Conservation (phyloP, 2,113 vertebrate genomes). For the Hylia prasina region DNA sequence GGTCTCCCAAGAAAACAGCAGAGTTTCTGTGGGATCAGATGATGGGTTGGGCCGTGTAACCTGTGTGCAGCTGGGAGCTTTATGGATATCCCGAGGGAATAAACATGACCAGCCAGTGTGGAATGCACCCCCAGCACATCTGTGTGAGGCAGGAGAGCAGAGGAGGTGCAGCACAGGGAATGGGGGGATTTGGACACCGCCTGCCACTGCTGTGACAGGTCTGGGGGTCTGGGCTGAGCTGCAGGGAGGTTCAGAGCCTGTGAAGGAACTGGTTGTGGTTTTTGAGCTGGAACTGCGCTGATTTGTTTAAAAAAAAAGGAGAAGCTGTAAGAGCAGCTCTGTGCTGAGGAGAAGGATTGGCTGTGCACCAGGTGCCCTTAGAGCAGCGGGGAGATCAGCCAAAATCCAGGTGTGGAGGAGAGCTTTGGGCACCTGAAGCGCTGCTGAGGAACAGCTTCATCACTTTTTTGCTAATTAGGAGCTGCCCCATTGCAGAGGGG, state of each 20-base stretch:
- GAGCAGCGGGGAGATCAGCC: not conserved
- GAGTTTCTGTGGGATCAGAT: not conserved
- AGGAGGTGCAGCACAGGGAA: not conserved
- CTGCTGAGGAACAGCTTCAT: not conserved
- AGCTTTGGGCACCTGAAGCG: not conserved
- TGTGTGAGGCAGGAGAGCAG: not conserved
- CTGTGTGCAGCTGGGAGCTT: not conserved
- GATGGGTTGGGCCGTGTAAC: not conserved
- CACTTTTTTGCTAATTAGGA: not conserved
- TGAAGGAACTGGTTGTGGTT: not conserved
- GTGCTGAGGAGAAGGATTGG: not conserved
- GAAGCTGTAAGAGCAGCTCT: not conserved
- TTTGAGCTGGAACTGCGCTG: not conserved
- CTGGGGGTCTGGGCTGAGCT: not conserved
- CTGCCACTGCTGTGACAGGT: not conserved
- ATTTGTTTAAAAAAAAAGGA: not conserved
- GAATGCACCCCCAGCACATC: not conserved
- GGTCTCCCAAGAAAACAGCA: not conserved
- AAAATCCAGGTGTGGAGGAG: not conserved
- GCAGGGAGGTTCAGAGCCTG: not conserved
- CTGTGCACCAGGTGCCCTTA: not conserved
- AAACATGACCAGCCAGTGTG: not conserved
- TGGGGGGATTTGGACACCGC: not conserved
- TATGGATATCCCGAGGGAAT: not conserved
- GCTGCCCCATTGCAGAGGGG: not conserved